These are phyloP conservation scores for Pristionchus pacificus DNA, from an alignment of 1,140 invertebrate species.

Conservation along the genomic window DNA sequence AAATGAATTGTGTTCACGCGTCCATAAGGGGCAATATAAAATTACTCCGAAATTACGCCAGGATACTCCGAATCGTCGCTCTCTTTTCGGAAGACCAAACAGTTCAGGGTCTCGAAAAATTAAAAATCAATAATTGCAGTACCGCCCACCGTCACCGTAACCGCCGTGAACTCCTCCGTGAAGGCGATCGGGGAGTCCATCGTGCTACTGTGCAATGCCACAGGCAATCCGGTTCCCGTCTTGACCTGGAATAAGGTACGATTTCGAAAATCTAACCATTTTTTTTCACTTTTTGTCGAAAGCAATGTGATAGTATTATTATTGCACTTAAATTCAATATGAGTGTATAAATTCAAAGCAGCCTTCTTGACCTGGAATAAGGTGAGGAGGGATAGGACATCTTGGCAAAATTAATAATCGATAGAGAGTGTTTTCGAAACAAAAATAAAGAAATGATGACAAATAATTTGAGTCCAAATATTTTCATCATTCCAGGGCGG, in stretches of 20 bases:
- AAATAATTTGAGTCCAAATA: too few species aligned
- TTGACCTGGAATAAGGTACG: constrained; percentile 28
- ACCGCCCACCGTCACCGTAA: constrained; percentile 15
- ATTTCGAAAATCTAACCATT: neutral
- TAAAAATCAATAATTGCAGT: constrained; percentile 9
- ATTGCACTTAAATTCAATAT: too few species aligned
- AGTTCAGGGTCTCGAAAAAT: neutral
- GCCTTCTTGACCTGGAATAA: too few species aligned
- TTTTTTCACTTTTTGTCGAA: constrained; percentile 37
- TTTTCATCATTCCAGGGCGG: constrained; percentile 36
- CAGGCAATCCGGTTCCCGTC: constrained; percentile 44
- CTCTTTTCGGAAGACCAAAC: constrained; percentile 10
- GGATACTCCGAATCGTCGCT: too few species aligned
- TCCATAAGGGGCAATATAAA: too few species aligned
- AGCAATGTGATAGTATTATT: too few species aligned
- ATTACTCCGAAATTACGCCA: too few species aligned
- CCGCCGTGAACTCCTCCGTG: constrained; percentile 28
- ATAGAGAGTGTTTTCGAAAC: too few species aligned
- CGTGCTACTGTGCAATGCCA: constrained; percentile 44
- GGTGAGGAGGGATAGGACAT: too few species aligned
- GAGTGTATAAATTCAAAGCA: too few species aligned
- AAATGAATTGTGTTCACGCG: neutral
- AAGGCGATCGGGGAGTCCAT: constrained; percentile 42
- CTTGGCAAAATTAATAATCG: too few species aligned
- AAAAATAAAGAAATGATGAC: too few species aligned